Evolutionary conservation across 2,113 vertebrate species (phyloP).

Genomic region (western clawed frog (Xenopus tropicalis)): DNA sequence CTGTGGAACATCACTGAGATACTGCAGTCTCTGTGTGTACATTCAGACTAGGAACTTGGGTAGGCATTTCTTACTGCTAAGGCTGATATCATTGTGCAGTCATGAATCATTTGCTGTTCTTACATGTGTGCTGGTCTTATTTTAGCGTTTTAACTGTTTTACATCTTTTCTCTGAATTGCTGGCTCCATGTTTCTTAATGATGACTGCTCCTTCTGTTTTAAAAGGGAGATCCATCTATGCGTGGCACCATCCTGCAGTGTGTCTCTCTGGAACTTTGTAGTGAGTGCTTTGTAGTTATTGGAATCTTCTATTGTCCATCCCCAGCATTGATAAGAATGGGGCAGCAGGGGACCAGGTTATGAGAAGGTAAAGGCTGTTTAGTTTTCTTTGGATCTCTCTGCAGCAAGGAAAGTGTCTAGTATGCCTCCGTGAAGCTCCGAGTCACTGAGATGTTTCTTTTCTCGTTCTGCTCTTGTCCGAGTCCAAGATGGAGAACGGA

Average conservation of each 20-base stretch:
- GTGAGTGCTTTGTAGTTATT: constrained; percentile 21
- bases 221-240: neutral
- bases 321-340: neutral
- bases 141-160: no score
- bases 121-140: no score
- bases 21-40: no score
- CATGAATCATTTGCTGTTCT: no score
- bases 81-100: no score
- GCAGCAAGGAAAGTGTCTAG: constrained; percentile 74
- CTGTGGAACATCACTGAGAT: no score
- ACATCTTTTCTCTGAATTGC: no score
- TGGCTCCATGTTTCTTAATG: no score
- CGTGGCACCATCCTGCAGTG: neutral
- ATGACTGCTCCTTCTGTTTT: neutral
- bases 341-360: neutral
- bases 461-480: constrained; percentile 77
- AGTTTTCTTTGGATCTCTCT: constrained; percentile 80
- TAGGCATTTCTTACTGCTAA: no score
- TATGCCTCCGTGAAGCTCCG: constrained; percentile 64
- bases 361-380: constrained; percentile 17
- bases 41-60: no score
- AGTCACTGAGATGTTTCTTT: constrained; percentile 78
- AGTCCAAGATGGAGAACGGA: constrained; percentile 91
- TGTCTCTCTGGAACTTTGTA: neutral
- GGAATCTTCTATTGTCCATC: constrained; percentile 19